Evolutionary conservation across 2,888 invertebrate species (phyloP).

Genomic region (Endotricha flammealis): DNA sequence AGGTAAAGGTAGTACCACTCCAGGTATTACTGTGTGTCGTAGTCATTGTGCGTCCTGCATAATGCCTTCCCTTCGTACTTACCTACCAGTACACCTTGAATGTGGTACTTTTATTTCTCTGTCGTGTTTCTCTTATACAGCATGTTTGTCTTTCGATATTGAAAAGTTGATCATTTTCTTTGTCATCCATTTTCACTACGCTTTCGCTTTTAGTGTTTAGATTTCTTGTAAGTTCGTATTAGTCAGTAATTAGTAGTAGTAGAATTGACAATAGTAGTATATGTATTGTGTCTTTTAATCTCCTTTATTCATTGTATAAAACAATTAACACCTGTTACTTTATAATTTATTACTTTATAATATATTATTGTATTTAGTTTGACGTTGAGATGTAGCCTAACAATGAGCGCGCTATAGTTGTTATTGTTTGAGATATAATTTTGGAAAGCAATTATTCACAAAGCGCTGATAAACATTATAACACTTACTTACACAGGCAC

Average conservation of each 20-base stretch:
- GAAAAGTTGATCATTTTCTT: slow-evolving; percentile 10
- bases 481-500: slow-evolving; percentile 26
- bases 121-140: slow-evolving; percentile 15
- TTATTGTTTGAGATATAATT: slow-evolving; percentile 13
- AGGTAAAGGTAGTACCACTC: slow-evolving; percentile 81
- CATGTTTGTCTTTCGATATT: slow-evolving; percentile 12
- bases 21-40: slow-evolving; percentile 77
- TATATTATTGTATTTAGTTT: no score
- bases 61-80: slow-evolving; percentile 65
- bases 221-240: no score
- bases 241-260: slow-evolving; percentile 15
- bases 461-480: slow-evolving; percentile 22
- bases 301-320: no score
- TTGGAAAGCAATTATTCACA: slow-evolving; percentile 18
- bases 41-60: slow-evolving; percentile 77
- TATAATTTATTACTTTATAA: slow-evolving; percentile 6
- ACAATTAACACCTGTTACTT: background rate
- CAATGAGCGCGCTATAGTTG: slow-evolving; percentile 12
- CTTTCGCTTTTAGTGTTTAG: slow-evolving; percentile 49
- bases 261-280: slow-evolving; percentile 11
- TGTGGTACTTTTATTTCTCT: slow-evolving; percentile 56
- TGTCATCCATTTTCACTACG: slow-evolving; percentile 43
- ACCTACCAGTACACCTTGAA: slow-evolving; percentile 71
- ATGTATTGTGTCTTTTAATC: background rate
- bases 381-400: slow-evolving; percentile 15